Base-by-base conservation (phyloP, 2,888 invertebrate genomes). In the Gastracanthus pulcherrimus region DNA sequence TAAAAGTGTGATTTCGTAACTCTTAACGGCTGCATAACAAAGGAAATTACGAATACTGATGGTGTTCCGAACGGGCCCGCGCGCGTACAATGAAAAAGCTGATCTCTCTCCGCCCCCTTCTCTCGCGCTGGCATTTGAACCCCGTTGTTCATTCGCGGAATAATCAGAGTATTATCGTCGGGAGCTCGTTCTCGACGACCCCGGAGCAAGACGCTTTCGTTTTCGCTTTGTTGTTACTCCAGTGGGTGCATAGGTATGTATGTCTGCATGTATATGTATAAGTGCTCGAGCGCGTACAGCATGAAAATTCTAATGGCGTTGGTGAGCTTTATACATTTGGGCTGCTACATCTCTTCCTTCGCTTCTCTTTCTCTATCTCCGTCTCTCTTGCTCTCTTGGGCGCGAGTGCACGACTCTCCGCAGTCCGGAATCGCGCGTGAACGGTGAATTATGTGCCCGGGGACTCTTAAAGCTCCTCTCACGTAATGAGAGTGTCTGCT, bases 161-260 rank as follows among this genome's bases (percentile, higher is more conserved):
- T 62, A 62, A 70, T 77, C 77, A 26, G 70, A 36, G 77, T 60
- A 70, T 70, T 70, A 77, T 77, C 70, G 36, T n/a, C 31, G 36
- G 19, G 23, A 55, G 55, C 55, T 55, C 55, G 55, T 55, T 55
- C 26, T 55, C 55, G 23, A 23, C 13, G 55, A 26, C 11, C n/a
- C 23, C 55, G 23, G n/a, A 7, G 55, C 55, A 55, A 55, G 55
- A 26, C n/a, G 31, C 38, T 66, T 66, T 66, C 51, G 55, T 76
- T 76, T 66, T 51, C 75, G 66, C 75, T 66, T 66, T 66, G 66
- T 60, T 36, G 58, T 7, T 6, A 31, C 9, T 31, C 23, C 13
- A 9, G n/a, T 9, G 1, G 9, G 11, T 45, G n/a, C 13, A 45
- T 45, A 45, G 3, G 26, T 13, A 45, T 19, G 3, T 48, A 6